Conservation (phyloP, 1,140 invertebrate genomes). For the Pteromalus puparum region DNA sequence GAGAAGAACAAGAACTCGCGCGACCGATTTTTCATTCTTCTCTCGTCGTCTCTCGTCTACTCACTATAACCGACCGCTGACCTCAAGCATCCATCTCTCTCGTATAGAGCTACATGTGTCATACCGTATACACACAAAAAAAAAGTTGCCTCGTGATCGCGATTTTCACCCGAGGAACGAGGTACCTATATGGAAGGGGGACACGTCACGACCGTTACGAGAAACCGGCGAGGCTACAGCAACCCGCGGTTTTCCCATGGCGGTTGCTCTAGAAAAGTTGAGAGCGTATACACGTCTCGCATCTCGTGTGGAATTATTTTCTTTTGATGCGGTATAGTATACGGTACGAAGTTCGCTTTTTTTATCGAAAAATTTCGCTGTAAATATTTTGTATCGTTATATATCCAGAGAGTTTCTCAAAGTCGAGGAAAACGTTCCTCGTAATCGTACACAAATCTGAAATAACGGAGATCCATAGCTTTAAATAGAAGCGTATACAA, state of each 20-base stretch:
- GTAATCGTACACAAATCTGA: too few species aligned
- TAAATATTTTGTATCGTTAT: not conserved
- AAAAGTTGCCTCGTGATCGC: slow-evolving; percentile 15
- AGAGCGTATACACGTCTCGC: too few species aligned
- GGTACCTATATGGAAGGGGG: not conserved
- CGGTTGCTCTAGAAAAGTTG: not conserved
- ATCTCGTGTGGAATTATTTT: too few species aligned
- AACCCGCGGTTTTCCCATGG: not conserved
- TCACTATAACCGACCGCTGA: slow-evolving; percentile 8
- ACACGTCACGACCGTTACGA: slow-evolving; percentile 18
- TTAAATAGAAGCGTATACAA: not conserved
- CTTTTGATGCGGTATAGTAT: too few species aligned
- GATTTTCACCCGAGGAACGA: slow-evolving; percentile 13
- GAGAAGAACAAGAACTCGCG: slow-evolving; percentile 12
- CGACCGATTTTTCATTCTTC: slow-evolving; percentile 30
- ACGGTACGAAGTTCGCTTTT: not conserved
- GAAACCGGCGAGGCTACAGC: not conserved
- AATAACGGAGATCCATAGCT: not conserved
- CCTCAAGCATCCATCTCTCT: not conserved
- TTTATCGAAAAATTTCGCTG: not conserved
- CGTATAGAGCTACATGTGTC: not conserved
- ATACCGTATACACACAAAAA: not conserved
- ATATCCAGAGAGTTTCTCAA: too few species aligned
- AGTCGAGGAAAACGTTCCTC: too few species aligned
- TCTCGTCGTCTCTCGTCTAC: not conserved